A percentile compares a stretch with the other conserved stretches of the same genome.
These are phyloP conservation scores for Proterorhinus semilunaris DNA, from an alignment of 2,113 vertebrate genomes.

Conservation along the genomic window DNA sequence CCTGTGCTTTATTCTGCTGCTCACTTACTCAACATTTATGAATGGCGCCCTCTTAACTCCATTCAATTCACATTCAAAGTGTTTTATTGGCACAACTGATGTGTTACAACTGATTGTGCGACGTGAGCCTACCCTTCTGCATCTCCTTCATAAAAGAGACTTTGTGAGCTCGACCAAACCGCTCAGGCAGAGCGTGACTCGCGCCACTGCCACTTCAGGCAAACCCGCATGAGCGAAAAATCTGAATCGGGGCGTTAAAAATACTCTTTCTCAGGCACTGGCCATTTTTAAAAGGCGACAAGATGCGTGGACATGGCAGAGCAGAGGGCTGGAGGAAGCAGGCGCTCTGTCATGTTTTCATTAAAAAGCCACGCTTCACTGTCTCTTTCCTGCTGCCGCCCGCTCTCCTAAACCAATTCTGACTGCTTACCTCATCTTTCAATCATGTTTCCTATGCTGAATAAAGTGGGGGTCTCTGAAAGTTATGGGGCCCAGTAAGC, in stretches of 20 bases:
- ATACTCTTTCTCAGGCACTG: conserved; percentile 23
- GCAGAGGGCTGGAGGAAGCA: conserved; percentile 13
- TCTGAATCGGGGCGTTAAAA: conserved; percentile 38
- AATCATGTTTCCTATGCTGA: conserved; percentile 47
- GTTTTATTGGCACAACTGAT: conserved; percentile 65
- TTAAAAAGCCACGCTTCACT: conserved; percentile 81
- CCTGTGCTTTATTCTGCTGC: conserved; percentile 58
- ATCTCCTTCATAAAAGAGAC: conserved; percentile 50
- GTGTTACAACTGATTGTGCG: conserved; percentile 53
- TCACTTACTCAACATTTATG: conserved; percentile 62
- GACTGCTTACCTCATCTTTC: conserved; percentile 71
- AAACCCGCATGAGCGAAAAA: conserved; percentile 52
- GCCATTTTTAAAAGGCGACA: conserved; percentile 35
- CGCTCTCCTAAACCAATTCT: conserved; percentile 63
- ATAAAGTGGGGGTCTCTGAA: conserved; percentile 10
- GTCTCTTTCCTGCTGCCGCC: conserved; percentile 75
- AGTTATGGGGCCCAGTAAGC: conserved; percentile 37
- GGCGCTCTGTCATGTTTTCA: conserved; percentile 73
- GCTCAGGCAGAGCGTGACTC: conserved; percentile 49
- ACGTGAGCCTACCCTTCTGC: conserved; percentile 36
- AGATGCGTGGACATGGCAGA: conserved; percentile 10
- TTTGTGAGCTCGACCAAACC: conserved; percentile 62
- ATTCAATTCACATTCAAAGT: conserved; percentile 68
- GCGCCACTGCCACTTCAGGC: conserved; percentile 39
- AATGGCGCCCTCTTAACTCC: conserved; percentile 67